Conservation (phyloP, 2,888 invertebrate species). For the Macrosoma leucophasiata region DNA sequence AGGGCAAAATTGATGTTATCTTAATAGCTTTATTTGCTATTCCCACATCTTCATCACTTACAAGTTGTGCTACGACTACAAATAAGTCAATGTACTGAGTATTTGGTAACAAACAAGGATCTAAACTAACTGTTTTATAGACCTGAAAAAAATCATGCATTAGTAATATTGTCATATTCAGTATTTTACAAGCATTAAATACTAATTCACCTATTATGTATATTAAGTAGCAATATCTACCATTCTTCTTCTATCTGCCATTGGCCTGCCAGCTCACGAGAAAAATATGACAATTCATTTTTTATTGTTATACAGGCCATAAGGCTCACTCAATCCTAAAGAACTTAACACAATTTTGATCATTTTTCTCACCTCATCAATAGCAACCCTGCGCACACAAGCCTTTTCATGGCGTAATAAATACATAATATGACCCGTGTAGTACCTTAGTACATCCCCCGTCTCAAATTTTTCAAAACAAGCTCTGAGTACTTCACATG, state of each 20-base stretch:
- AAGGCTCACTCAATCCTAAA: too few relatives aligned
- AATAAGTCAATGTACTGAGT: conserved; percentile 69
- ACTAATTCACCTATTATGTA: too few relatives aligned
- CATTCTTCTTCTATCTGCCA: too few relatives aligned
- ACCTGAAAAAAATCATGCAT: conserved; percentile 40
- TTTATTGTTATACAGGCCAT: too few relatives aligned
- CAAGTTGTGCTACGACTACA: conserved; percentile 71
- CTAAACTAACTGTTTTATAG: conserved; percentile 42
- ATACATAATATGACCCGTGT: conserved; percentile 76
- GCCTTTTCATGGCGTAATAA: conserved; percentile 78
- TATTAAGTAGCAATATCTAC: too few relatives aligned
- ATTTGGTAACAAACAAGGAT: conserved; percentile 48
- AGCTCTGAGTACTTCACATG: conserved; percentile 79
- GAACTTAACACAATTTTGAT: too few relatives aligned
- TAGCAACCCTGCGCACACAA: conserved; percentile 78
- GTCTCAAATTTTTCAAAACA: conserved; percentile 79
- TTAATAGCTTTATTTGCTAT: conserved; percentile 77
- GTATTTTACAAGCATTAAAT: too few relatives aligned
- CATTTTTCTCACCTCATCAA: conserved; percentile 81
- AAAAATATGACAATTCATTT: too few relatives aligned
- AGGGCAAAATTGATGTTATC: conserved; percentile 68
- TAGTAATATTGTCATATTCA: too few relatives aligned
- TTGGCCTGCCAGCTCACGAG: too few relatives aligned
- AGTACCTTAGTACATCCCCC: conserved; percentile 76
- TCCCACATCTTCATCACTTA: conserved; percentile 75